phyloP scores from a whole-genome alignment of 2,888 invertebrate genomes.

The Drosophila melanosoma region DNA sequence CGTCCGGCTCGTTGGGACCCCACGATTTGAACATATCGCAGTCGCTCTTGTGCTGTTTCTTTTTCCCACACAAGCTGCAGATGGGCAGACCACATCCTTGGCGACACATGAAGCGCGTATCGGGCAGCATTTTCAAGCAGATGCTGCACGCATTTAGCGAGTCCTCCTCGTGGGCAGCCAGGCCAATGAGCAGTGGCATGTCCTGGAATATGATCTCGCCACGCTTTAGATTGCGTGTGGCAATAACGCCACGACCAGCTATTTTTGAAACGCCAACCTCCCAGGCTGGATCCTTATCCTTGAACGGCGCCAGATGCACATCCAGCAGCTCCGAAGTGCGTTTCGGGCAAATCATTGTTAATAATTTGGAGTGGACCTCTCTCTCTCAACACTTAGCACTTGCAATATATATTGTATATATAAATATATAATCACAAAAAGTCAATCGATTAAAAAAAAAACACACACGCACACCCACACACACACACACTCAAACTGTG shows the following conservation, averaged over 20 bases:
- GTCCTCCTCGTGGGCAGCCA: slow-evolving; percentile 86
- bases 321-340: slow-evolving; percentile 82
- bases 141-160: slow-evolving; percentile 87
- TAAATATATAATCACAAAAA: slow-evolving; percentile 19
- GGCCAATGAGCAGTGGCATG: slow-evolving; percentile 89
- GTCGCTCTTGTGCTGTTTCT: slow-evolving; percentile 87
- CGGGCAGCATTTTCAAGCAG: slow-evolving; percentile 87
- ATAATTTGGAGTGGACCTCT: background rate
- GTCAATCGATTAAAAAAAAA: slow-evolving; percentile 27
- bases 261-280: slow-evolving; percentile 87
- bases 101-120: slow-evolving; percentile 86
- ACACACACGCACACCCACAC: background rate
- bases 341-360: slow-evolving; percentile 82
- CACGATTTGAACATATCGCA: slow-evolving; percentile 88
- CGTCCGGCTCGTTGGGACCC: slow-evolving; percentile 86
- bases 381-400: slow-evolving; percentile 3
- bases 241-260: slow-evolving; percentile 90
- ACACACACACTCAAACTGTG: background rate
- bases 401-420: background rate
- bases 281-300: slow-evolving; percentile 86
- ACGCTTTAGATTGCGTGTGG: slow-evolving; percentile 87
- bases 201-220: slow-evolving; percentile 91
- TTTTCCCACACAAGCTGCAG: slow-evolving; percentile 89
- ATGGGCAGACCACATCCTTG: slow-evolving; percentile 89
- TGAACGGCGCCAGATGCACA: slow-evolving; percentile 81